Evolutionary conservation across 23 tunicate species (phyloP).

Genomic region (Trididemnum nubilum): DNA sequence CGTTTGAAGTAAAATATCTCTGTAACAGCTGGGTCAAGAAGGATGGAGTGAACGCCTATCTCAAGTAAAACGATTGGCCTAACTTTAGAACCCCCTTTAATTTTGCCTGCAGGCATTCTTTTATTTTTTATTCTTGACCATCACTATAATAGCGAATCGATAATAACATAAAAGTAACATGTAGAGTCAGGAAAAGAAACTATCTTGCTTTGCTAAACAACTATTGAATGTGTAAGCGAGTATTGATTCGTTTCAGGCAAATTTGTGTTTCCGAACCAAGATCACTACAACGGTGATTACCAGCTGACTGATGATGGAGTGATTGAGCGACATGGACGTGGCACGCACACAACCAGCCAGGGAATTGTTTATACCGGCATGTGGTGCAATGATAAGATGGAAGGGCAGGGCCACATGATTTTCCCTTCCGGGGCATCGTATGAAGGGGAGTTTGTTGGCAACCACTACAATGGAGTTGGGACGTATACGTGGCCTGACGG

Average conservation of each 20-base stretch:
- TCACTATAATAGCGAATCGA: too few relatives aligned
- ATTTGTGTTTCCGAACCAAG: conserved; percentile 81
- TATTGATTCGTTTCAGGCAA: conserved; percentile 63
- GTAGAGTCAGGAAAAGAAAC: too few relatives aligned
- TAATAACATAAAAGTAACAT: too few relatives aligned
- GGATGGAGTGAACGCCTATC: too few relatives aligned
- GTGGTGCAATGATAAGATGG: conserved; percentile 75
- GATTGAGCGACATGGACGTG: conserved; percentile 63
- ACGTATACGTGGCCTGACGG: conserved; percentile 69
- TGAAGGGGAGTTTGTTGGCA: conserved; percentile 66
- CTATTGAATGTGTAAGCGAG: too few relatives aligned
- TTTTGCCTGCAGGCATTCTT: too few relatives aligned
- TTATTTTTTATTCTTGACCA: too few relatives aligned
- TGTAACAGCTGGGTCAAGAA: too few relatives aligned
- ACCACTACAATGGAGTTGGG: conserved; percentile 63
- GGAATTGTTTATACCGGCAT: conserved; percentile 60
- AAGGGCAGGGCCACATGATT: conserved; percentile 49
- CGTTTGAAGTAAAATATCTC: too few relatives aligned
- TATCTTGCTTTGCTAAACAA: too few relatives aligned
- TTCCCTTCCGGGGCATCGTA: conserved; percentile 66
- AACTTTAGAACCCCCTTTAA: too few relatives aligned
- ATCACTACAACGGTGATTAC: conserved; percentile 79
- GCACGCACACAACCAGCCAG: conserved; percentile 50
- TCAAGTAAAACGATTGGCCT: too few relatives aligned
- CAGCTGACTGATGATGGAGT: conserved; percentile 40